Evolutionary conservation across 2,888 invertebrate genomes (phyloP).

Genomic region (Meloe dianella): DNA sequence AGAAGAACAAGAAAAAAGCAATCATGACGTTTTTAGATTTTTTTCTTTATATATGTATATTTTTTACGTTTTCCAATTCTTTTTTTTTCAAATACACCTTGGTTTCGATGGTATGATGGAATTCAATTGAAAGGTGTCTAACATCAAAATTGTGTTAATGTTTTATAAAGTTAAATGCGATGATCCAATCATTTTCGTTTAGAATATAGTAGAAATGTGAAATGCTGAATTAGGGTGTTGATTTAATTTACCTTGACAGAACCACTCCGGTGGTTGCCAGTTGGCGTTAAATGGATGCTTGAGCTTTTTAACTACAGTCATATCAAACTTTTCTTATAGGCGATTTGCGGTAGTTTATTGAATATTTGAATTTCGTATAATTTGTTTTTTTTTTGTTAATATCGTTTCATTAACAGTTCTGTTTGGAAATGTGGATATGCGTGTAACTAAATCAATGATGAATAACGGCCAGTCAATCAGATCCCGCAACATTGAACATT

Average conservation of each 20-base stretch:
- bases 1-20: not conserved
- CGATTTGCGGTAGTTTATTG: not conserved
- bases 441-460: not conserved
- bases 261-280: conserved; percentile 37
- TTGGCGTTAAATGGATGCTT: conserved; percentile 40
- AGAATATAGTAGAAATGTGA: conserved; percentile 36
- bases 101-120: conserved; percentile 32
- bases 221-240: conserved; percentile 34
- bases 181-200: conserved; percentile 51
- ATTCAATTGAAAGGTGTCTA: conserved; percentile 49
- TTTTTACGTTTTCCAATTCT: too few species aligned
- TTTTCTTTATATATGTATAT: not conserved
- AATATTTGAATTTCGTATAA: not conserved
- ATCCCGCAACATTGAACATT: conserved; percentile 9
- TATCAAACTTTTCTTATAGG: not conserved
- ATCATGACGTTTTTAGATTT: not conserved
- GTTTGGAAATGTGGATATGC: not conserved
- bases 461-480: conserved; percentile 1
- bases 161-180: conserved; percentile 52
- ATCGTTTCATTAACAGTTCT: not conserved
- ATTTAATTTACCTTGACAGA: conserved; percentile 41
- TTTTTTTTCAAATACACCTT: conserved; percentile 18
- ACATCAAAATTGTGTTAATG: conserved; percentile 51
- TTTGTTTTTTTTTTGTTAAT: not conserved
- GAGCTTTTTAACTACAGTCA: conserved; percentile 19